Percentiles rank a stretch among this genome's conserved stretches.
These are phyloP conservation scores for Apamea anceps DNA, from an alignment of 2,888 invertebrate genomes.

Conservation along the genomic window DNA sequence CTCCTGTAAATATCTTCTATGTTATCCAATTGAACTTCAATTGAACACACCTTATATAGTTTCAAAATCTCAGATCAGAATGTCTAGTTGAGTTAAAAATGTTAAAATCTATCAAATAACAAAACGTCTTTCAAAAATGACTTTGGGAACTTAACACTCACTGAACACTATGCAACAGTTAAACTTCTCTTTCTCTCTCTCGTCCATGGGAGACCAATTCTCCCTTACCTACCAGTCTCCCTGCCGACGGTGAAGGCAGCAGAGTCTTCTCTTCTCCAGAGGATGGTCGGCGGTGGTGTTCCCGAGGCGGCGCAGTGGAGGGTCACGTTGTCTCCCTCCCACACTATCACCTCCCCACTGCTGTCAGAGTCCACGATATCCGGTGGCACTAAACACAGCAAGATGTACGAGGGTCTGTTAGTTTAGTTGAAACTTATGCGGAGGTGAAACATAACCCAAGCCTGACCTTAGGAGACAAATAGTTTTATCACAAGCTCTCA, in stretches of 20 bases:
- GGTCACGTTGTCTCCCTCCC: constrained; percentile 94
- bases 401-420: not conserved
- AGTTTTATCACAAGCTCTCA: too few species aligned
- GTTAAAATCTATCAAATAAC: not conserved
- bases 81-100: not conserved
- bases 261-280: constrained; percentile 94
- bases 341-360: constrained; percentile 93
- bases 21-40: not conserved
- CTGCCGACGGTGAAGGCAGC: constrained; percentile 84
- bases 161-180: too few species aligned
- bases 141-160: not conserved
- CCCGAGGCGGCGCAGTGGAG: constrained; percentile 95
- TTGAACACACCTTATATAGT: not conserved
- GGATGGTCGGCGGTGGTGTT: constrained; percentile 93
- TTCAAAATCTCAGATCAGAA: not conserved
- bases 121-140: not conserved
- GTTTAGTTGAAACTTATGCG: too few species aligned
- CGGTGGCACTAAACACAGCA: constrained; percentile 91
- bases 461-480: too few species aligned
- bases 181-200: not conserved
- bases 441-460: too few species aligned
- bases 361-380: constrained; percentile 94
- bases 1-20: not conserved
- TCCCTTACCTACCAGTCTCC: constrained; percentile 70
- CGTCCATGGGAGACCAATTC: not conserved